Evolutionary conservation across 2,888 invertebrate species (phyloP).

Genomic region (Anthophora plumipes): DNA sequence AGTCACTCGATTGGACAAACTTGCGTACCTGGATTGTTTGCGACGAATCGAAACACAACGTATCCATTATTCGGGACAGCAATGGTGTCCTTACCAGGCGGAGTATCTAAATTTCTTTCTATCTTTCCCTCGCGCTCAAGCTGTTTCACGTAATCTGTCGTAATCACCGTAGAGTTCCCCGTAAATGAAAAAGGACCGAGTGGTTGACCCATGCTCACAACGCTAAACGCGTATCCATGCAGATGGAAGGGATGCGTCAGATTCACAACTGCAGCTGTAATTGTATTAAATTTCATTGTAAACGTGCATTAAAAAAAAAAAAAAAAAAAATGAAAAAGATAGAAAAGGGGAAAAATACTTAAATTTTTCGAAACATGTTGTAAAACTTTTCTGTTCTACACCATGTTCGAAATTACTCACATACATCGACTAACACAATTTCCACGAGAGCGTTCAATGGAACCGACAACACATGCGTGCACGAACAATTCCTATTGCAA

Average conservation of each 20-base stretch:
- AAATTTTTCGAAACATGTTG: too few species aligned
- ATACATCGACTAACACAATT: slow-evolving; percentile 94
- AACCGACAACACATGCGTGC: slow-evolving; percentile 93
- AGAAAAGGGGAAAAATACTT: too few species aligned
- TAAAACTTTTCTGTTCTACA: too few species aligned
- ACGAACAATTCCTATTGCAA: slow-evolving; percentile 90
- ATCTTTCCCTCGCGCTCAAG: slow-evolving; percentile 91
- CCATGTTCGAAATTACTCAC: slow-evolving; percentile 81
- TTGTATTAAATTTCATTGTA: neutral
- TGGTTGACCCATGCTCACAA: slow-evolving; percentile 90
- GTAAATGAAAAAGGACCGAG: neutral
- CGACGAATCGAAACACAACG: slow-evolving; percentile 92
- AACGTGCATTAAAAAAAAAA: too few species aligned
- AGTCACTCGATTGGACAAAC: too few species aligned
- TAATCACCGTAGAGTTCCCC: neutral
- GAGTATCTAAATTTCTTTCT: slow-evolving; percentile 88
- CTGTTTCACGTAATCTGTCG: neutral
- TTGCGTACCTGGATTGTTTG: slow-evolving; percentile 92
- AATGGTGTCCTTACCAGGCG: slow-evolving; percentile 93
- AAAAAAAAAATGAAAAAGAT: too few species aligned
- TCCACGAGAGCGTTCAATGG: slow-evolving; percentile 94
- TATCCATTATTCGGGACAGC: slow-evolving; percentile 96
- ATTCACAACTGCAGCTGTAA: slow-evolving; percentile 74
- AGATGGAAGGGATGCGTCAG: slow-evolving; percentile 95
- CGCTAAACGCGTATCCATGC: slow-evolving; percentile 92